A percentile compares a stretch with the other conserved stretches of the same genome.
Conservation (phyloP, 2,113 vertebrate genomes). For the Castor canadensis region DNA sequence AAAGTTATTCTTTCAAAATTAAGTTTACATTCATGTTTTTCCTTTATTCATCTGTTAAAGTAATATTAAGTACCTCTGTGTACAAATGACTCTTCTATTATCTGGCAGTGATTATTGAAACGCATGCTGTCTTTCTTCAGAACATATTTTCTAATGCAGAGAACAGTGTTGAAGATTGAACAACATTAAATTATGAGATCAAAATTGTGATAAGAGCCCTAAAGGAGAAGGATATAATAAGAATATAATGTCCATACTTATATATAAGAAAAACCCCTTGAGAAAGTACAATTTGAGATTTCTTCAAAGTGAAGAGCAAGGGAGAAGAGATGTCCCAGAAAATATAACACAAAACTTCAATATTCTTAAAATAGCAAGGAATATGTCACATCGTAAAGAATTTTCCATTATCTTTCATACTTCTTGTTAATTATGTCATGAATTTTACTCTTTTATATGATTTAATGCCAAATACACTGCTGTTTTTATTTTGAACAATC, state of each 20-base stretch:
- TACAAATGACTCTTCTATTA: not conserved
- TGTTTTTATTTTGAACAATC: not conserved
- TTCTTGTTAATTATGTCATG: not conserved
- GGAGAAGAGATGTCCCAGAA: fast-evolving
- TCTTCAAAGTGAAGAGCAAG: not conserved
- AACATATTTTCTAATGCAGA: not conserved
- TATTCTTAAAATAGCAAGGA: not conserved
- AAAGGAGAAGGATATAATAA: not conserved
- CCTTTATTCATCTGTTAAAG: not conserved
- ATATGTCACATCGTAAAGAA: not conserved
- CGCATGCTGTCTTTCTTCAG: not conserved
- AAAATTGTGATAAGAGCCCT: not conserved
- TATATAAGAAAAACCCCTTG: not conserved
- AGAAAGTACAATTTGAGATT: not conserved
- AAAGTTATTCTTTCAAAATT: not conserved
- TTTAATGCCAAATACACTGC: not conserved
- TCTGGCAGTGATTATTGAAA: not conserved
- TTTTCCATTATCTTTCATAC: not conserved
- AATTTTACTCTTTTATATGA: not conserved
- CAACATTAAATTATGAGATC: not conserved
- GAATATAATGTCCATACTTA: not conserved
- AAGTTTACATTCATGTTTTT: not conserved
- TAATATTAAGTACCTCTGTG: not conserved
- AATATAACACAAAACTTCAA: not conserved
- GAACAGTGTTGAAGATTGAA: not conserved